These are phyloP conservation scores for Cromileptes altivelis DNA, from an alignment of 2,113 vertebrate genomes.

Conservation along the genomic window DNA sequence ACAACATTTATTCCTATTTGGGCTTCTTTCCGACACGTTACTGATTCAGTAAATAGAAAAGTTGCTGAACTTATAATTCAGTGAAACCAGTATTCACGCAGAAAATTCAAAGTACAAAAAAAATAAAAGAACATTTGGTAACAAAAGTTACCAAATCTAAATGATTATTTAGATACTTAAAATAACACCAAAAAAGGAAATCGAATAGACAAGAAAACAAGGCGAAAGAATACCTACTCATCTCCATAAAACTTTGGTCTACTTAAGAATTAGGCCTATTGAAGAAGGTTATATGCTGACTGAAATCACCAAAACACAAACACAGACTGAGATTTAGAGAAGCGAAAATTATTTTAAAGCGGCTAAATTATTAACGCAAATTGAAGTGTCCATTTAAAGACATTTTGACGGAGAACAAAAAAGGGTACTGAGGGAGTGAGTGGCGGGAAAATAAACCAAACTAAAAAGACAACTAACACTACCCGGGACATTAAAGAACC, in stretches of 20 bases:
- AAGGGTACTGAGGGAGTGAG: too few species aligned
- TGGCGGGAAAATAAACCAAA: too few species aligned
- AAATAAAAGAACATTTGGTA: too few species aligned
- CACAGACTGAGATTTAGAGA: conserved; percentile 45
- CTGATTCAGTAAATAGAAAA: not conserved
- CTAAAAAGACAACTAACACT: conserved; percentile 2
- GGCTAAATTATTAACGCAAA: not conserved
- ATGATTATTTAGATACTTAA: not conserved
- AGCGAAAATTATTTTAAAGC: not conserved
- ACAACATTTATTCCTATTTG: too few species aligned
- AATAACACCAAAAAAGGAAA: too few species aligned
- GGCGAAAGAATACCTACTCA: not conserved
- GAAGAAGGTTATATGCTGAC: not conserved
- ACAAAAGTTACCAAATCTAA: not conserved
- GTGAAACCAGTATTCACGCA: not conserved
- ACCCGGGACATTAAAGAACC: conserved; percentile 16
- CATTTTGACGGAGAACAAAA: not conserved
- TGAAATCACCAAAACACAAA: not conserved
- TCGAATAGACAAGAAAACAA: not conserved
- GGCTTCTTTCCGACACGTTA: too few species aligned
- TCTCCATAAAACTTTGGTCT: not conserved
- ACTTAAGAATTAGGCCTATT: too few species aligned
- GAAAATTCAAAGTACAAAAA: not conserved
- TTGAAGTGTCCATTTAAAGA: not conserved
- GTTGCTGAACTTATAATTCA: not conserved